Base-by-base conservation (phyloP, 2,797 vertebrate species). In the Danio choprae region DNA sequence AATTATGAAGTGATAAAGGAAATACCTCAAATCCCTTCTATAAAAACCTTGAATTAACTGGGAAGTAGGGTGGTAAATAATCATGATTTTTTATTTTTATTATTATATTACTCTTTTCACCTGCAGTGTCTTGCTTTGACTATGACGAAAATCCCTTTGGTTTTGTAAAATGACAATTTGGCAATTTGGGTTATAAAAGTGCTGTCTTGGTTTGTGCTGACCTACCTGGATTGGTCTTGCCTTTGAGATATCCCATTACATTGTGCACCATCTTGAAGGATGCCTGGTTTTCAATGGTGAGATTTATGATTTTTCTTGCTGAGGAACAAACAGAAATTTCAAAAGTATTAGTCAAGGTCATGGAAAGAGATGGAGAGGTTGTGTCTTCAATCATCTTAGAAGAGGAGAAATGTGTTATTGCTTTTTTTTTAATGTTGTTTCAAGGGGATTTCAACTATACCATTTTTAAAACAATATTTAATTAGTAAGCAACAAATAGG, bases 241-340 rank as follows among this genome's bases (percentile, higher is more conserved):
- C 97, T 90, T 92, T 96, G 59, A 98, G 89, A 90, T 93, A 96
- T 20, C 96, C 97, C 82, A 97, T 87, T 72, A 97, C 91, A 60
- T 97, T 98, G 88, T 95, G 93, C 80, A 98, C 89, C 7, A 91
- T 94, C 90, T 92, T 95, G 89, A 94, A 95, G 68, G 90, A 87
- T 43, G 92, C 82, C 43, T 92, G 87, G 70, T 95, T 95, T 63
- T 93, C 92, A 77, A 97, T 87, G 62, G 87, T 94, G 81, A 98
- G 86, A 10, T 67, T 94, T 64, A 98, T 87, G 58, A 80, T 90
- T 89, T 87, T 95, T 70, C 89, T 89, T 65, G 89, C 96, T 97
- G 82, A 73, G 81, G 81, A 43, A 70, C 22, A 85, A 83, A 64
- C 18, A 82, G 7, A 83, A 29, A 75, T 55, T 79, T 11, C 29